phyloP scores from a whole-genome alignment of 2,888 invertebrate species.

The Apotomis turbidana region DNA sequence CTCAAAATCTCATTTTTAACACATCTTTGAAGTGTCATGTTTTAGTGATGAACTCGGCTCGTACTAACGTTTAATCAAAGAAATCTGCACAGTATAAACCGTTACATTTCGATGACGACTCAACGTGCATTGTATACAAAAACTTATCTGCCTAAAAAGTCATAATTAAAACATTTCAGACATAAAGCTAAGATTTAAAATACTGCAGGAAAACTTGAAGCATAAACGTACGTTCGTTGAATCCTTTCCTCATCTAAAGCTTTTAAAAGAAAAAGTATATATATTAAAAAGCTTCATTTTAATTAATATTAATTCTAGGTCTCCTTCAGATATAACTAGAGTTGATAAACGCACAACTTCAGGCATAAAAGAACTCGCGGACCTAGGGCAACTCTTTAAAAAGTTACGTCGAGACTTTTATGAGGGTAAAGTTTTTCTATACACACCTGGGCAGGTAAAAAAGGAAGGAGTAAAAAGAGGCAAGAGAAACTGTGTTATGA shows the following conservation, averaged over 20 bases:
- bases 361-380: conserved; percentile 13
- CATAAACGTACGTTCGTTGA: background rate
- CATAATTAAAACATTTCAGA: background rate
- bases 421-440: conserved; percentile 61
- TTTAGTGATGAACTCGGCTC: background rate
- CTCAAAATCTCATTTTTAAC: background rate
- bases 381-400: conserved; percentile 40
- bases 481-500: conserved; percentile 80
- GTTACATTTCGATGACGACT: background rate
- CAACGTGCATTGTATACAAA: background rate
- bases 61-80: too few species aligned
- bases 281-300: background rate
- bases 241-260: background rate
- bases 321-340: conserved; percentile 4
- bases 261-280: background rate
- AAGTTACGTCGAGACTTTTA: conserved; percentile 42
- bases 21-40: conserved; percentile 6
- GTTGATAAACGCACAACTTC: conserved; percentile 14
- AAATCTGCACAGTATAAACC: background rate
- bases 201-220: background rate
- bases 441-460: conserved; percentile 58
- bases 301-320: conserved; percentile 17
- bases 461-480: conserved; percentile 55
- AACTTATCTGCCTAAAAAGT: background rate
- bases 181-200: background rate